Evolutionary conservation across 2,888 invertebrate species (phyloP), one percentile per base, ranked within the genome.

Genomic region (Meandrusa payeni): DNA sequence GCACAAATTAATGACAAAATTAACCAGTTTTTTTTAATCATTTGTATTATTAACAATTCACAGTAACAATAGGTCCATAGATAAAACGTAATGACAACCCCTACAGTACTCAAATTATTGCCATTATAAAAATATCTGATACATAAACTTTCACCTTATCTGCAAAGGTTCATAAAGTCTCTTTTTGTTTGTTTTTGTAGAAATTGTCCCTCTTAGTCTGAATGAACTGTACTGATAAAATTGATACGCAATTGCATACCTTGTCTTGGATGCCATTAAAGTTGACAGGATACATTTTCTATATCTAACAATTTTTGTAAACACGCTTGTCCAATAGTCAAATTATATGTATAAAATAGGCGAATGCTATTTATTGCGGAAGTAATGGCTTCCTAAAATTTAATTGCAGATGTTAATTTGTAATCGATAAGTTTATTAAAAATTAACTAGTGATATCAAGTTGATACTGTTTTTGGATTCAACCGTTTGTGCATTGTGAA

Each of bases 381-480:
- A 88, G 87, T 88, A 88, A 88, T 88, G 88, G 88, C 88, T 88
- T 87, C 88, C 88, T 82, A 83, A 85, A 79, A 69, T 81, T 78
- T 86, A 85, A 85, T 85, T 86, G 82, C 72, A 74, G 69, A 68
- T 69, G 71, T 76, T 69, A 76, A 68, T 76, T 68, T 65, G 63
- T 59, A 64, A 68, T 53, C 58, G 55, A 50, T 64, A 69, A 73
- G n/a, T 71, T 76, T 67, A 64, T 65, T 64, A 58, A 55, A 52
- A 54, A 57, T 55, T 53, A 55, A 50, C 20, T 54, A 52, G 63
- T 60, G 51, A 59, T 52, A 58, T 55, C 37, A 19, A 44, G 54
- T 58, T 50, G 48, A 22, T 52, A 50, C 54, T 62, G 54, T 51
- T 62, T 66, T 59, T 57, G 53, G 48, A 55, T 54, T 44, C 52